phyloP scores from a whole-genome alignment of 2,113 vertebrate genomes.

The Australoheros scitulus region DNA sequence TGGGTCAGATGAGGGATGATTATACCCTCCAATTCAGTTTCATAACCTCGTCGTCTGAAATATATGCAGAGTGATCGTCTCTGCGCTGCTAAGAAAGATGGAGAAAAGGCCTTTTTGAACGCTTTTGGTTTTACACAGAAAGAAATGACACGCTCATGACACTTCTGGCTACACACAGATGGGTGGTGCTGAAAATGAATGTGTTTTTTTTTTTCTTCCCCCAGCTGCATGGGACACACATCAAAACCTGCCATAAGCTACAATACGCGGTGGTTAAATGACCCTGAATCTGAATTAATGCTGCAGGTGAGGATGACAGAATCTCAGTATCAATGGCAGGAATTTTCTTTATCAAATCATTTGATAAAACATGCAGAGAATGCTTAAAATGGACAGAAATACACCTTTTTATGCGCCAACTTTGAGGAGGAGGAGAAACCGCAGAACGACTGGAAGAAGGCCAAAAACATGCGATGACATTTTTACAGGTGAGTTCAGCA shows the following conservation, averaged over 20 bases:
- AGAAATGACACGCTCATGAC: constrained; percentile 60
- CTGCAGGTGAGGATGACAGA: constrained; percentile 51
- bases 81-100: constrained; percentile 33
- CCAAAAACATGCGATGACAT: constrained; percentile 20
- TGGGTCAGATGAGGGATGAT: constrained; percentile 72
- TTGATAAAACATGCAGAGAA: constrained; percentile 30
- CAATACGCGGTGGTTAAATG: constrained; percentile 47
- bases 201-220: background rate
- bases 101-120: constrained; percentile 42
- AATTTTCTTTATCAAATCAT: constrained; percentile 43
- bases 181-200: constrained; percentile 62
- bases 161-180: constrained; percentile 54
- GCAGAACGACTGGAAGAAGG: constrained; percentile 5
- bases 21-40: constrained; percentile 63
- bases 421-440: background rate
- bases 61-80: constrained; percentile 68
- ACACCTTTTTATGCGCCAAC: background rate
- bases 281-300: constrained; percentile 40
- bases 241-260: constrained; percentile 64
- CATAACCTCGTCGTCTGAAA: constrained; percentile 50
- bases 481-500: constrained; percentile 5
- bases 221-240: constrained; percentile 47
- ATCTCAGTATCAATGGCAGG: constrained; percentile 18
- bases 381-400: constrained; percentile 15
- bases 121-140: constrained; percentile 55